Percentiles rank a stretch among this genome's conserved stretches.
Evolutionary conservation across 2,113 vertebrate genomes (phyloP).

Genomic region (Neodon shergylaensis): DNA sequence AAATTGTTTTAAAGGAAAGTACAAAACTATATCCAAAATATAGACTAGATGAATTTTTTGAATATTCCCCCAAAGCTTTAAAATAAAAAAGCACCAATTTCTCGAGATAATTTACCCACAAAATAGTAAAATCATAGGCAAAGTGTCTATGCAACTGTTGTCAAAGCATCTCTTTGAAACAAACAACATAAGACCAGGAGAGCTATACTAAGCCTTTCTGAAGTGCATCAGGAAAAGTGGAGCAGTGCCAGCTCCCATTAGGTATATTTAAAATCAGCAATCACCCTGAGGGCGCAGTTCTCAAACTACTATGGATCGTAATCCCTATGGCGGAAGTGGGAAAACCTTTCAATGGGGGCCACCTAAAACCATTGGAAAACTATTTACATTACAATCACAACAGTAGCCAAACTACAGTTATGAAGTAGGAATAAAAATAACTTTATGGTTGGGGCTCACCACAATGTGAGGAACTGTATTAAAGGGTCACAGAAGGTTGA

Average conservation of each 20-base stretch:
- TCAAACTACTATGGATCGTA: not conserved
- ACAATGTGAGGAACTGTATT: not conserved
- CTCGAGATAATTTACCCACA: not conserved
- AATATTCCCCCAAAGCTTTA: not conserved
- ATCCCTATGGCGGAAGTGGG: not conserved
- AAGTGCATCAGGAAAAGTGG: not conserved
- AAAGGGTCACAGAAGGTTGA: not conserved
- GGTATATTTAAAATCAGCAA: not conserved
- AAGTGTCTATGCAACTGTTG: not conserved
- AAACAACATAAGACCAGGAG: not conserved
- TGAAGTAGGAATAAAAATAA: not conserved
- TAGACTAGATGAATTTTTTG: not conserved
- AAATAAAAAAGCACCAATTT: not conserved
- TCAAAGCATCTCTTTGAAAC: conserved; percentile 17
- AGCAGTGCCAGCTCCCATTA: not conserved
- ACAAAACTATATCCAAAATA: not conserved
- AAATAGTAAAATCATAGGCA: conserved; percentile 10
- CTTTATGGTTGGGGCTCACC: not conserved
- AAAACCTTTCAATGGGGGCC: not conserved
- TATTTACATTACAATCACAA: not conserved
- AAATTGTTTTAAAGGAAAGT: not conserved
- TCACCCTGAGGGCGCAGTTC: not conserved
- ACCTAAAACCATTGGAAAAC: not conserved
- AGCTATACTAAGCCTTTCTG: conserved; percentile 17
- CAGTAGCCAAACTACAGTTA: not conserved